Evolutionary conservation across 2,888 invertebrate genomes (phyloP).

Genomic region (Criorhina ranunculi): DNA sequence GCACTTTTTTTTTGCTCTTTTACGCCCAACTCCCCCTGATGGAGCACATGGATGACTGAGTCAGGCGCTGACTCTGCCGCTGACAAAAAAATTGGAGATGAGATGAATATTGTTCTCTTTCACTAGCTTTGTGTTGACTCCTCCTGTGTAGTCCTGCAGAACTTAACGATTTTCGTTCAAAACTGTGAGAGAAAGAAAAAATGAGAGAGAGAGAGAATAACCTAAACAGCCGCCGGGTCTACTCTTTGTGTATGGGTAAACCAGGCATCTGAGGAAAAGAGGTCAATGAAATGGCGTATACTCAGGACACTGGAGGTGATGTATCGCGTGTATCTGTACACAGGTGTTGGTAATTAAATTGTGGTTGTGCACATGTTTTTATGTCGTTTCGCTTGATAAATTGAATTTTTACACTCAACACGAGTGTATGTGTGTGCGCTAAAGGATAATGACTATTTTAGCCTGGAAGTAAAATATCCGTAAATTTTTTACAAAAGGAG

Average conservation of each 20-base stretch:
- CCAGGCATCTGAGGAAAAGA: constrained; percentile 78
- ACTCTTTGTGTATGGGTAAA: constrained; percentile 27
- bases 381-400: constrained; percentile 72
- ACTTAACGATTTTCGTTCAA: constrained; percentile 29
- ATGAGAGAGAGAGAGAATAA: too few relatives aligned
- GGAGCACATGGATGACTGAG: constrained; percentile 29
- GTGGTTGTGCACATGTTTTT: constrained; percentile 47
- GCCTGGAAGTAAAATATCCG: constrained; percentile 18
- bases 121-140: not conserved
- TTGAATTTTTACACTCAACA: constrained; percentile 59
- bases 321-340: constrained; percentile 4
- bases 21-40: not conserved
- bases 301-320: constrained; percentile 33
- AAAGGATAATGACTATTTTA: constrained; percentile 29
- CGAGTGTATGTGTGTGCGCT: not conserved
- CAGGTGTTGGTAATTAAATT: constrained; percentile 71
- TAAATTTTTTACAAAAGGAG: constrained; percentile 17
- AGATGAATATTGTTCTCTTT: constrained; percentile 17
- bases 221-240: not conserved
- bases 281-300: constrained; percentile 81
- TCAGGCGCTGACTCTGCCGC: not conserved
- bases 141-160: not conserved
- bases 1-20: constrained; percentile 42
- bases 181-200: constrained; percentile 37
- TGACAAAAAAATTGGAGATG: not conserved